These are phyloP conservation scores for Collichthys lucidus DNA, from an alignment of 2,113 vertebrate genomes.

Conservation along the genomic window DNA sequence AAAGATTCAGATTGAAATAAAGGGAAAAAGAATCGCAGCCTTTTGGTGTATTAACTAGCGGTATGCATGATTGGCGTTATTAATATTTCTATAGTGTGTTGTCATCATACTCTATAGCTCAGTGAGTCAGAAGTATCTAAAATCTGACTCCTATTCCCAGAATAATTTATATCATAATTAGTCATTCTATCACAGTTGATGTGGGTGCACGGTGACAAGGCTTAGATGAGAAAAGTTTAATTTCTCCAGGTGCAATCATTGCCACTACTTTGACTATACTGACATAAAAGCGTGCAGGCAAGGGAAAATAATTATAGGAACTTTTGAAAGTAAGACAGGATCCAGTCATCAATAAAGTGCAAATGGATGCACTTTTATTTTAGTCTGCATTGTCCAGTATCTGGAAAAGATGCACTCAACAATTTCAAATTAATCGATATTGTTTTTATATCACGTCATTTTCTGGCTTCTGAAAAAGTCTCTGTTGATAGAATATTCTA, in stretches of 20 bases:
- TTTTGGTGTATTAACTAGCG: background rate
- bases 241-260: conserved; percentile 14
- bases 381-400: background rate
- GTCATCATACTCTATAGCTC: background rate
- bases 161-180: conserved; percentile 8
- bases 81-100: background rate
- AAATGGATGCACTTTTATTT: background rate
- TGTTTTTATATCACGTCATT: conserved; percentile 24
- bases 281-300: conserved; percentile 4
- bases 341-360: background rate
- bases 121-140: background rate
- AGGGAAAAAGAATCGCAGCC: background rate
- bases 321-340: background rate
- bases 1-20: background rate
- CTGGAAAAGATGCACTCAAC: background rate
- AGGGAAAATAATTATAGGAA: background rate
- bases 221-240: background rate
- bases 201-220: background rate
- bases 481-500: conserved; percentile 55
- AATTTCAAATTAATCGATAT: conserved; percentile 43
- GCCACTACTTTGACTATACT: background rate
- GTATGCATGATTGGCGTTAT: background rate
- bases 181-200: conserved; percentile 20
- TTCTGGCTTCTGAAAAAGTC: conserved; percentile 24
- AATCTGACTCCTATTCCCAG: conserved; percentile 14